Conservation (phyloP, 2,888 invertebrate species). For the Latheticus oryzae region DNA sequence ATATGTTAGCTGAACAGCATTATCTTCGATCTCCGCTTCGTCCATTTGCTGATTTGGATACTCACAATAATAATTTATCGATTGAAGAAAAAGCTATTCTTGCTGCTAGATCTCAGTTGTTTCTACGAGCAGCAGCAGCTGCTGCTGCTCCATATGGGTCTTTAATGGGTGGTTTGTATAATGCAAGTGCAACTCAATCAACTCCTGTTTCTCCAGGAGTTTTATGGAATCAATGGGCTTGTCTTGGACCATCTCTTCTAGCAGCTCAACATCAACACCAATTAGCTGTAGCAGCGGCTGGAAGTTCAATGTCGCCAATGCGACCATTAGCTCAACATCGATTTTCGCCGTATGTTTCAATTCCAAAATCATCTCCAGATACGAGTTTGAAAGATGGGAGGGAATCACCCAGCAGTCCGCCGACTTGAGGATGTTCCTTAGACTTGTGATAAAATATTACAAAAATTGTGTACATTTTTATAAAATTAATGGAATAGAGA, state of each 20-base stretch:
- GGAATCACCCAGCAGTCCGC: conserved; percentile 64
- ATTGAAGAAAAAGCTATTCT: conserved; percentile 82
- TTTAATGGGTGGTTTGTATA: conserved; percentile 68
- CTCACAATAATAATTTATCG: conserved; percentile 77
- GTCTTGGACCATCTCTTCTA: conserved; percentile 73
- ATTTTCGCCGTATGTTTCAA: conserved; percentile 71
- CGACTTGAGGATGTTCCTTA: conserved; percentile 53
- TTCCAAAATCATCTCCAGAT: conserved; percentile 71
- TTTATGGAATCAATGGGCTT: conserved; percentile 80
- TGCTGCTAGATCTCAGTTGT: conserved; percentile 81
- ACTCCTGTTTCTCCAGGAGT: conserved; percentile 66
- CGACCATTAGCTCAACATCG: conserved; percentile 69
- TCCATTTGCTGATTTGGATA: conserved; percentile 79
- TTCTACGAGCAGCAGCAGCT: conserved; percentile 78
- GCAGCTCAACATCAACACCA: conserved; percentile 74
- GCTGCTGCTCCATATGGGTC: conserved; percentile 71
- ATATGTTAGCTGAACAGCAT: conserved; percentile 87
- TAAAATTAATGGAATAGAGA: conserved; percentile 7
- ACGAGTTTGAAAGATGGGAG: conserved; percentile 69
- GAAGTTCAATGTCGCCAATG: conserved; percentile 69
- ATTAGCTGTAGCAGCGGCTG: conserved; percentile 65
- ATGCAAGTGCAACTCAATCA: conserved; percentile 64
- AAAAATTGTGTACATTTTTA: conserved; percentile 7
- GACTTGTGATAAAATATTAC: conserved; percentile 39
- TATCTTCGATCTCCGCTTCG: conserved; percentile 82